These are phyloP conservation scores for Rynchops niger DNA, from an alignment of 2,113 vertebrate species.

Conservation along the genomic window DNA sequence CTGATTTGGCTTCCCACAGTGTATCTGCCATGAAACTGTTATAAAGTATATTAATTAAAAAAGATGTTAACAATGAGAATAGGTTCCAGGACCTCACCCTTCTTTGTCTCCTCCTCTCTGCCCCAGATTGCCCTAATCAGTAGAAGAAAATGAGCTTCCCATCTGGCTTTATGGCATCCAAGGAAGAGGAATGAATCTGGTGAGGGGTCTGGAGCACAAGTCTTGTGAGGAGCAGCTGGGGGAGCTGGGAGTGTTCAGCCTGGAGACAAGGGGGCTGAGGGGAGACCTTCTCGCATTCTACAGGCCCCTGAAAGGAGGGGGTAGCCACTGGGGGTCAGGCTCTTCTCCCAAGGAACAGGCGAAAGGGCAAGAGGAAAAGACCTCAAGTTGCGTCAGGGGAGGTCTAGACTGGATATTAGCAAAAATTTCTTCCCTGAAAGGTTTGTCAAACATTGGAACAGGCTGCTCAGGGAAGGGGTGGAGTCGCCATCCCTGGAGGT, in stretches of 20 bases:
- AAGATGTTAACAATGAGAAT: background rate
- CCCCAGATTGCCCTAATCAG: background rate
- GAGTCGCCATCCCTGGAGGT: background rate
- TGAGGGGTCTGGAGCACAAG: background rate
- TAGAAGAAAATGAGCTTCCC: background rate
- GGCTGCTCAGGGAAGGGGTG: background rate
- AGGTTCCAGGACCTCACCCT: background rate
- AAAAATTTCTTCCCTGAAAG: accelerated
- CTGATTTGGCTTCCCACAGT: background rate
- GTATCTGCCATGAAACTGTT: background rate
- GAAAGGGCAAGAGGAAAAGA: accelerated
- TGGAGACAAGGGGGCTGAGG: background rate
- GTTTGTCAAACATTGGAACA: accelerated
- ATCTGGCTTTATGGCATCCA: background rate
- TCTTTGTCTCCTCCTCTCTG: background rate
- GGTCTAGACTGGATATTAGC: background rate
- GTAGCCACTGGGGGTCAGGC: accelerated
- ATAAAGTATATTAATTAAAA: background rate
- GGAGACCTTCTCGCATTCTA: background rate
- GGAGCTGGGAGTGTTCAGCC: background rate
- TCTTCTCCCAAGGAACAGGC: background rate
- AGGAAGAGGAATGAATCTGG: accelerated
- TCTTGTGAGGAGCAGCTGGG: accelerated
- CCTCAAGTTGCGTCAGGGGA: accelerated
- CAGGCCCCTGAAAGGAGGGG: background rate